Percentiles rank a stretch among this genome's conserved stretches.
These are phyloP conservation scores for Tragelaphus buxtoni DNA, from an alignment of 2,113 vertebrate genomes.

Conservation along the genomic window DNA sequence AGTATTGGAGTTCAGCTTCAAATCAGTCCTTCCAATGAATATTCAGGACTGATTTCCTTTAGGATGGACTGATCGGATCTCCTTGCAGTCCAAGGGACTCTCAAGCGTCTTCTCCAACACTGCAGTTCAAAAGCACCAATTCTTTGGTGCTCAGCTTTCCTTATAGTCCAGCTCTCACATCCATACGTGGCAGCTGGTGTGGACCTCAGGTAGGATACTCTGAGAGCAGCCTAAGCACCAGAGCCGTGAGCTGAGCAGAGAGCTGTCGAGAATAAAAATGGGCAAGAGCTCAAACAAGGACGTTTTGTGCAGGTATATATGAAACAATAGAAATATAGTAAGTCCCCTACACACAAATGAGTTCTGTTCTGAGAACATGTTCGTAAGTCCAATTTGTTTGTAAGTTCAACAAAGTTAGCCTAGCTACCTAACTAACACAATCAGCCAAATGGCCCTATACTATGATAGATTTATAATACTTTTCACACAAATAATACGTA, in stretches of 20 bases:
- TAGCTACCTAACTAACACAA: not conserved
- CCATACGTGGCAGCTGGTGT: not conserved
- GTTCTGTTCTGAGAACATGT: not conserved
- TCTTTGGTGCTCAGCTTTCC: not conserved
- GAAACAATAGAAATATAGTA: not conserved
- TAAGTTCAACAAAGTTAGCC: not conserved
- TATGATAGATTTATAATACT: not conserved
- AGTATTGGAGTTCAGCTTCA: not conserved
- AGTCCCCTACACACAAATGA: not conserved
- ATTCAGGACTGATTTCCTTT: not conserved
- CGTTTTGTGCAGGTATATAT: not conserved
- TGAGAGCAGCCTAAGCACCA: accelerated
- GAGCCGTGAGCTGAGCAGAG: not conserved
- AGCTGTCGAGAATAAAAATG: too few relatives aligned
- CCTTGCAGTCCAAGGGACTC: not conserved
- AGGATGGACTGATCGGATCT: not conserved
- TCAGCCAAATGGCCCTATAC: not conserved
- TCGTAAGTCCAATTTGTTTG: not conserved
- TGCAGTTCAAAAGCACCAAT: not conserved
- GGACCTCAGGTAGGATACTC: too few relatives aligned
- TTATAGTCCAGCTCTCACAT: not conserved
- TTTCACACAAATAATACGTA: not conserved
- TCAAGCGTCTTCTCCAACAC: not conserved
- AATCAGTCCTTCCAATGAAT: not conserved
- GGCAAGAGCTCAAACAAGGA: too few relatives aligned